Evolutionary conservation across 2,888 invertebrate genomes (phyloP).

Genomic region (Cephus rjabovi): DNA sequence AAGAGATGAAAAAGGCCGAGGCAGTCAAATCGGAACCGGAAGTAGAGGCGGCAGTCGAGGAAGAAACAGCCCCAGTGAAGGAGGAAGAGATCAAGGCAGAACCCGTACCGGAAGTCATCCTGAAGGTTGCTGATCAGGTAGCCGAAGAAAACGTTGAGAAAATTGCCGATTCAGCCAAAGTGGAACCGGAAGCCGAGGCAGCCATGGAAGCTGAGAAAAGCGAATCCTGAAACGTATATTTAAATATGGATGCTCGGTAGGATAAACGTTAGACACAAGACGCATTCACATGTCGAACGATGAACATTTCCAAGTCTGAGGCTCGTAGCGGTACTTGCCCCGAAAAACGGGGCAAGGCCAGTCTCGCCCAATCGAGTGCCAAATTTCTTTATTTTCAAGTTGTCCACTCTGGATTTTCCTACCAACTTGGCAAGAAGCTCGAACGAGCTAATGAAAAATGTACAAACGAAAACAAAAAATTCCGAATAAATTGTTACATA

Average conservation of each 20-base stretch:
- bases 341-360: constrained; percentile 32
- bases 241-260: constrained; percentile 9
- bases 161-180: constrained; percentile 4
- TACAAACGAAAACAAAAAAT: constrained; percentile 21
- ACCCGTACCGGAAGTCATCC: constrained; percentile 68
- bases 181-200: neutral
- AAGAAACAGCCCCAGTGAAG: constrained; percentile 11
- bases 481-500: constrained; percentile 63
- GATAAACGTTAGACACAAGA: constrained; percentile 20
- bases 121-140: constrained; percentile 61
- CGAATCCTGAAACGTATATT: constrained; percentile 2
- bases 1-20: constrained; percentile 19
- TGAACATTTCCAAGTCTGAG: constrained; percentile 34
- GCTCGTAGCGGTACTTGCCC: constrained; percentile 52
- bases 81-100: constrained; percentile 53
- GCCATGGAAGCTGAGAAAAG: constrained; percentile 18
- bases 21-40: constrained; percentile 23
- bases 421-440: neutral
- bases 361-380: constrained; percentile 45
- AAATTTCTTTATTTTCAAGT: constrained; percentile 37
- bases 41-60: neutral
- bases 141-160: constrained; percentile 28
- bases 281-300: constrained; percentile 25
- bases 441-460: neutral
- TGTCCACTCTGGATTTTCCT: neutral